Percentiles rank a stretch among this genome's conserved stretches.
Evolutionary conservation across 2,113 vertebrate species (phyloP).

Genomic region (Aix galericulata): DNA sequence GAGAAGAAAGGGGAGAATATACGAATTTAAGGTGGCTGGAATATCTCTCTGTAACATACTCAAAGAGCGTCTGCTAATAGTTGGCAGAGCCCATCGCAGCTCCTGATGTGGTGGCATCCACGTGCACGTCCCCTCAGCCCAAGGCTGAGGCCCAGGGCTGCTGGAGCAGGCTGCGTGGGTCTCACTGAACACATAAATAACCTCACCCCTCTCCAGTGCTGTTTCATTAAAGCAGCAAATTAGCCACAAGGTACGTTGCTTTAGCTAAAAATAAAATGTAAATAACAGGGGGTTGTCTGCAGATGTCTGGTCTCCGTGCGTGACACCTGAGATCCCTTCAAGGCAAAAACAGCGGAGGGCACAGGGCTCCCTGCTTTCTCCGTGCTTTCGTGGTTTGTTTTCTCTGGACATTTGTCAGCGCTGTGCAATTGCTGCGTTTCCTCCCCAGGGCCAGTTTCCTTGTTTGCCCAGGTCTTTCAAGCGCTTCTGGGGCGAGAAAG

Average conservation of each 20-base stretch:
- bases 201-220: neutral
- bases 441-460: neutral
- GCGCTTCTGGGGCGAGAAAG: neutral
- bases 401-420: neutral
- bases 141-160: neutral
- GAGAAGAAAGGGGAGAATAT: neutral
- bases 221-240: neutral
- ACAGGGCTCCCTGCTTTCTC: neutral
- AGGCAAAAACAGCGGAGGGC: neutral
- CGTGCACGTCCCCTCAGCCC: neutral
- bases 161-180: neutral
- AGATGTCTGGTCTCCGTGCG: neutral
- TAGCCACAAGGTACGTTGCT: neutral
- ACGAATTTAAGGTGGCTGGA: neutral
- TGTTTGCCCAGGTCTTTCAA: neutral
- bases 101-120: neutral
- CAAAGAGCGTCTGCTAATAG: neutral
- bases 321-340: neutral
- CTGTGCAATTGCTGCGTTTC: neutral
- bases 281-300: neutral
- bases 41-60: neutral
- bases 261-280: constrained; percentile 12
- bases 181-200: neutral
- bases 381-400: neutral
- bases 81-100: neutral